Evolutionary conservation across 2,888 invertebrate genomes (phyloP).

Genomic region (Melieria omissa): DNA sequence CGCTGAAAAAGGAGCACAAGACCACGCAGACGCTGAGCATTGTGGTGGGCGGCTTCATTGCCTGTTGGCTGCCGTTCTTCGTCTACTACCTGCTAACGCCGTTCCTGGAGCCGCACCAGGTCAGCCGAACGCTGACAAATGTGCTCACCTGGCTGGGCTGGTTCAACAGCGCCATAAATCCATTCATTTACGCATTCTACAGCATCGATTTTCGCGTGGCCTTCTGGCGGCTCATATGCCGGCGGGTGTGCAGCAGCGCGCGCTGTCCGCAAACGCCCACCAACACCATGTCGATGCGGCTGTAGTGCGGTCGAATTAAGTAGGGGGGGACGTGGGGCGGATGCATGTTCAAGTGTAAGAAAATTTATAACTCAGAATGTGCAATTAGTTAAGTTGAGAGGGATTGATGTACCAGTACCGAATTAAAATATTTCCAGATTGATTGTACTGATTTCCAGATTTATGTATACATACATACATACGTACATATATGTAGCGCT

Average conservation of each 20-base stretch:
- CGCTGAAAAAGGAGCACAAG: constrained; percentile 82
- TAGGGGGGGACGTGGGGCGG: background rate
- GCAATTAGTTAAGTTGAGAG: background rate
- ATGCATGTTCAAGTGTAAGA: background rate
- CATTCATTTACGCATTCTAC: constrained; percentile 91
- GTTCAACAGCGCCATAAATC: constrained; percentile 91
- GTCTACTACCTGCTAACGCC: constrained; percentile 84
- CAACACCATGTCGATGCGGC: constrained; percentile 63
- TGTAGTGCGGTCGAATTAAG: constrained; percentile 49
- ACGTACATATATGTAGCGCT: too few species aligned
- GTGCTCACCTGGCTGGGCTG: constrained; percentile 89
- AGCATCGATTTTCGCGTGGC: constrained; percentile 88
- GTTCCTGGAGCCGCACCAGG: constrained; percentile 75
- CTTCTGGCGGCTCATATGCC: constrained; percentile 82
- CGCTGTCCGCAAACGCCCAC: constrained; percentile 59
- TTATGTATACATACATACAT: too few species aligned
- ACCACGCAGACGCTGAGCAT: constrained; percentile 88
- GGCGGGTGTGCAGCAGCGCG: constrained; percentile 59
- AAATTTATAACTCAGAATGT: background rate
- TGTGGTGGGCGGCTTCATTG: constrained; percentile 88
- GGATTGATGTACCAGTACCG: background rate
- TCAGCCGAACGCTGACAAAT: constrained; percentile 75
- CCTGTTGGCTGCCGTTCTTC: constrained; percentile 91
- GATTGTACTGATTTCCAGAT: too few species aligned
- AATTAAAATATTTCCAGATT: too few species aligned